A percentile compares a stretch with the other conserved stretches of the same genome.
phyloP scores from a whole-genome alignment of 2,797 vertebrate species.

The Picus viridis region DNA sequence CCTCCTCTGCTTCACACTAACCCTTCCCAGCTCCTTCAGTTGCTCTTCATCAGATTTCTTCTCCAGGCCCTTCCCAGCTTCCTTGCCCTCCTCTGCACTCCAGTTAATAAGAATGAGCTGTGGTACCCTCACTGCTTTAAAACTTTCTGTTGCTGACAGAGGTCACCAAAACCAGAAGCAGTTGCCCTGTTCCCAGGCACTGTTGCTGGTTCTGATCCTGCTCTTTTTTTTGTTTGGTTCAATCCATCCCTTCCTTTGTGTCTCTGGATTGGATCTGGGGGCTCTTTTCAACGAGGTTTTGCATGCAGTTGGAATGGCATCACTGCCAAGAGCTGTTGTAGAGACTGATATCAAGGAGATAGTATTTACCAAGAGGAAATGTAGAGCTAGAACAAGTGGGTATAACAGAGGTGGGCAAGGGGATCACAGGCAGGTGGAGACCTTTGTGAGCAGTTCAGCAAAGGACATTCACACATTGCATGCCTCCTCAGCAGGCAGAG shows the following conservation, averaged over 20 bases:
- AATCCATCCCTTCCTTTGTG: background rate
- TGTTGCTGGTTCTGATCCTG: background rate
- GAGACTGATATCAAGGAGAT: background rate
- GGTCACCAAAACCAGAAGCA: background rate
- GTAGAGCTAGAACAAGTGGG: background rate
- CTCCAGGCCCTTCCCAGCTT: too few relatives aligned
- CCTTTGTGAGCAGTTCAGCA: background rate
- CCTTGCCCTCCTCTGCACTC: background rate
- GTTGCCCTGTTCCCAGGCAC: background rate
- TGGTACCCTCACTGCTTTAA: background rate
- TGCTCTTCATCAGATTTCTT: too few relatives aligned
- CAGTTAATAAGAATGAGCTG: background rate
- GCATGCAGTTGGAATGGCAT: background rate
- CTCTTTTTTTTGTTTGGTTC: background rate
- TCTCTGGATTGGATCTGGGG: background rate
- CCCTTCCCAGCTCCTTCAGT: too few relatives aligned
- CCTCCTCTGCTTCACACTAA: too few relatives aligned
- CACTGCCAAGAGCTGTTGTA: background rate
- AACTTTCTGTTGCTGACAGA: background rate
- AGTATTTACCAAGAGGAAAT: background rate
- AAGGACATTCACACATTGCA: background rate
- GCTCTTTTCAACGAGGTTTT: background rate
- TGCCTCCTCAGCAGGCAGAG: fast-evolving
- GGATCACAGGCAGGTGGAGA: background rate
- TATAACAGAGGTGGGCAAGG: background rate